These are phyloP conservation scores for Athalia cordata DNA, from an alignment of 2,888 invertebrate genomes.

Conservation along the genomic window DNA sequence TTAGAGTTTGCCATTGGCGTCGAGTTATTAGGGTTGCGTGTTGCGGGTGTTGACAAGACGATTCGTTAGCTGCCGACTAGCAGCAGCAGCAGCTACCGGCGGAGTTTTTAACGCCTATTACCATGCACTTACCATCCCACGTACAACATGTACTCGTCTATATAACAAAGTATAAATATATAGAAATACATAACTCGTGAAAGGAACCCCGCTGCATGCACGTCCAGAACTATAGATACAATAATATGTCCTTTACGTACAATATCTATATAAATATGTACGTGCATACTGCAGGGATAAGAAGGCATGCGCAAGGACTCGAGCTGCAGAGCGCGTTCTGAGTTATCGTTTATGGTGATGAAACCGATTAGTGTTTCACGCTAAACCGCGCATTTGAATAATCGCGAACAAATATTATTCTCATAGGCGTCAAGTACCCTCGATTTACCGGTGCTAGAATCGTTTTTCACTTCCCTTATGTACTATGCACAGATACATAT, in stretches of 20 bases:
- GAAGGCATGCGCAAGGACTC: conserved; percentile 35
- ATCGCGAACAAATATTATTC: conserved; percentile 2
- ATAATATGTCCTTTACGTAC: conserved; percentile 1
- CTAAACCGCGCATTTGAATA: conserved; percentile 34
- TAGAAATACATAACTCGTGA: background rate
- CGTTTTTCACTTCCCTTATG: background rate
- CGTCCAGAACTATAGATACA: background rate
- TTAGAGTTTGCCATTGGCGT: conserved; percentile 27
- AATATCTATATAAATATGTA: background rate
- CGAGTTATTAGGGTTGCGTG: conserved; percentile 41
- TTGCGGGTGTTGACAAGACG: conserved; percentile 42
- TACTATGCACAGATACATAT: too few relatives aligned
- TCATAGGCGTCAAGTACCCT: background rate
- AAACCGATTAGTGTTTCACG: conserved; percentile 32
- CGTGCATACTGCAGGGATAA: conserved; percentile 4
- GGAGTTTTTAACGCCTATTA: conserved; percentile 34
- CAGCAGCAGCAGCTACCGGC: background rate
- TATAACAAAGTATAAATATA: background rate
- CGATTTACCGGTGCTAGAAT: background rate
- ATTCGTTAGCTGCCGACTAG: conserved; percentile 34
- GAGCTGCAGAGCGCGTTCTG: background rate
- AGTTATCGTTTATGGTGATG: conserved; percentile 38
- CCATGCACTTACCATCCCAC: conserved; percentile 35
- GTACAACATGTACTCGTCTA: background rate
- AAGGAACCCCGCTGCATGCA: too few relatives aligned